These are phyloP conservation scores for Pseudococcus viburni DNA, from an alignment of 2,888 invertebrate genomes.

Conservation along the genomic window DNA sequence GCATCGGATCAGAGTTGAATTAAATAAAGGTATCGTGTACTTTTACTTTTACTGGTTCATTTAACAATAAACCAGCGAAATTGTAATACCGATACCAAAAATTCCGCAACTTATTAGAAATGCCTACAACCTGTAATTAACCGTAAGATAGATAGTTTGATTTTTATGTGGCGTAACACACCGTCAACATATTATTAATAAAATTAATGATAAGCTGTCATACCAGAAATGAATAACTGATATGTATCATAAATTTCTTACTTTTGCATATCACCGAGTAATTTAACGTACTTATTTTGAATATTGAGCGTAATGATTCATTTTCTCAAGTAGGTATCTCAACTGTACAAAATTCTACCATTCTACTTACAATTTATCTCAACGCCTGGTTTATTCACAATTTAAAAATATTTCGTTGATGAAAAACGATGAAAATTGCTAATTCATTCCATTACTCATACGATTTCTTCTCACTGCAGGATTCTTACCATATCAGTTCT, in stretches of 20 bases:
- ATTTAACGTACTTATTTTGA: neutral
- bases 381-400: no score
- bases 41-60: constrained; percentile 28
- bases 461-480: no score
- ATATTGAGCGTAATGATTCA: no score
- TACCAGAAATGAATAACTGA: constrained; percentile 24
- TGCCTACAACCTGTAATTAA: neutral
- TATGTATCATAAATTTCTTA: constrained; percentile 34
- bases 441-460: no score
- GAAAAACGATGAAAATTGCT: no score
- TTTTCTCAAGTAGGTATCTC: no score
- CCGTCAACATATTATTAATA: constrained; percentile 26
- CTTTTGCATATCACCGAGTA: constrained; percentile 32
- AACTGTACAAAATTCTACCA: no score
- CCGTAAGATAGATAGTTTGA: neutral
- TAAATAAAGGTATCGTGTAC: constrained; percentile 7
- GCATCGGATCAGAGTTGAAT: constrained; percentile 15
- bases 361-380: no score
- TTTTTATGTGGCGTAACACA: constrained; percentile 29
- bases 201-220: constrained; percentile 54
- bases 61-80: constrained; percentile 40
- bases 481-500: no score
- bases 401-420: no score
- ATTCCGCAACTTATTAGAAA: constrained; percentile 35
- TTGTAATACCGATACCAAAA: neutral